phyloP scores from a whole-genome alignment of 1,140 invertebrate genomes.

The Vollenhovia emeryi region DNA sequence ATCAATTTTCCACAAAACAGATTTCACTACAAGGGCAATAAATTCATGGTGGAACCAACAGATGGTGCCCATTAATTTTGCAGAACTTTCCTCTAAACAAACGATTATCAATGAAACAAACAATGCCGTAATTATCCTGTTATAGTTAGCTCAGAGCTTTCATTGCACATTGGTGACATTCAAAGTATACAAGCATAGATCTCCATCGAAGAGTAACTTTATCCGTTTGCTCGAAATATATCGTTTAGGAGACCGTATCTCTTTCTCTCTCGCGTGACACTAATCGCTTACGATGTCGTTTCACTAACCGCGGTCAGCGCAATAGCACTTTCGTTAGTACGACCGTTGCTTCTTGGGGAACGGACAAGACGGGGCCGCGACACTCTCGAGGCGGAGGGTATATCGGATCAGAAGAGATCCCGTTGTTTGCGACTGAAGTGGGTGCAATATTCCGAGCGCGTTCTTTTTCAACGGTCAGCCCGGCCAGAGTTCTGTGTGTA shows the following conservation, averaged over 20 bases:
- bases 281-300: conserved; percentile 71
- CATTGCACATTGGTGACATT: neutral
- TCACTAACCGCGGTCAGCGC: conserved; percentile 48
- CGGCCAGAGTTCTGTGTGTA: neutral
- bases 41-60: no score
- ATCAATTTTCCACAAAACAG: no score
- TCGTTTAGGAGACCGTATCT: conserved; percentile 35
- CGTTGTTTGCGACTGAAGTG: conserved; percentile 82
- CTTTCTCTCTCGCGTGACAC: conserved; percentile 53
- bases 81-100: no score
- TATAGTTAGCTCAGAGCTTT: neutral
- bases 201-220: conserved; percentile 22
- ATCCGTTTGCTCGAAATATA: conserved; percentile 22
- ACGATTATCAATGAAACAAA: neutral
- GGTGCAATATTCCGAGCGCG: conserved; percentile 78
- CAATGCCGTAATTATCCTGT: neutral
- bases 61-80: no score
- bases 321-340: conserved; percentile 57
- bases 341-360: conserved; percentile 68
- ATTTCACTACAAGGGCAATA: no score
- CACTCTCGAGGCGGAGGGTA: conserved; percentile 16
- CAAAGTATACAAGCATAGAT: neutral
- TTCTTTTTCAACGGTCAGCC: conserved; percentile 28
- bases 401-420: conserved; percentile 29
- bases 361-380: conserved; percentile 26